Percentiles rank a stretch among this genome's conserved stretches.
Evolutionary conservation across 2,888 invertebrate genomes (phyloP).

Genomic region (Metopia argyrocephala): DNA sequence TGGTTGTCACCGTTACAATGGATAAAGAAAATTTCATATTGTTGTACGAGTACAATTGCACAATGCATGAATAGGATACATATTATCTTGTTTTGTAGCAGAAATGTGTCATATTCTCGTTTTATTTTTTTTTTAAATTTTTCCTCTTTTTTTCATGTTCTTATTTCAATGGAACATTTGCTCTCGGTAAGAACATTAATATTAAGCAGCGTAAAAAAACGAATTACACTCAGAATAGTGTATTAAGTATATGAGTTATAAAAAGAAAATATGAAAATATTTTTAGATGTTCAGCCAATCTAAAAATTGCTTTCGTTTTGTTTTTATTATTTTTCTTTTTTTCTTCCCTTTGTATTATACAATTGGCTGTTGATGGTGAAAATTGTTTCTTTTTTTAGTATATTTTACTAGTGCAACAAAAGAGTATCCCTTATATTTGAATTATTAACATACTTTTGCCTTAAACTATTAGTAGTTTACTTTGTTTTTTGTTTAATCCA

Average conservation of each 20-base stretch:
- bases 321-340: not conserved
- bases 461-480: too few relatives aligned
- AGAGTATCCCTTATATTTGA: too few relatives aligned
- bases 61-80: too few relatives aligned
- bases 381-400: too few relatives aligned
- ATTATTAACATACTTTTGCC: too few relatives aligned
- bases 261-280: not conserved
- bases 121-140: not conserved
- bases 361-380: too few relatives aligned
- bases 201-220: not conserved
- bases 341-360: not conserved
- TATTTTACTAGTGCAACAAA: too few relatives aligned
- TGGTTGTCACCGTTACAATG: not conserved
- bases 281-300: too few relatives aligned
- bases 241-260: not conserved
- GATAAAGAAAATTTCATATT: constrained; percentile 7
- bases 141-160: not conserved
- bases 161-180: not conserved
- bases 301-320: not conserved
- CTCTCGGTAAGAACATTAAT: constrained; percentile 5
- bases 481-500: too few relatives aligned
- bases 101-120: constrained; percentile 32
- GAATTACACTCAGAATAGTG: not conserved
- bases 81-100: not conserved
- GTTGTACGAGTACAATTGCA: constrained; percentile 1